Base-by-base conservation (phyloP, 2,888 invertebrate genomes). In the Ptychoptera contaminata region DNA sequence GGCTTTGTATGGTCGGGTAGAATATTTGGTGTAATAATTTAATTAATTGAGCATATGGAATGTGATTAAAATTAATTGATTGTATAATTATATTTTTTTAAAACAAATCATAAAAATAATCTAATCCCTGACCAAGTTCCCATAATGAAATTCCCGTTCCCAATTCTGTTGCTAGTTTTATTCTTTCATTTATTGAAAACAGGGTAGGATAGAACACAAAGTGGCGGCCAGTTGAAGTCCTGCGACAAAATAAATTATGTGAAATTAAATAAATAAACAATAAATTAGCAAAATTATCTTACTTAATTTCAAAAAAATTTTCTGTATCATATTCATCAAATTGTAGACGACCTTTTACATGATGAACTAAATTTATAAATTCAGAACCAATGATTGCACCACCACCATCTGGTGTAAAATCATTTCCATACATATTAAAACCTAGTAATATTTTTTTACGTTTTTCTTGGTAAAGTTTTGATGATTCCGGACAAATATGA, bases 61-160 rank as follows among this genome's bases (percentile, higher is more conserved):
- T 23, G n/a, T n/a, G 23, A 23, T 7, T 23, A 23, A 23, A 23
- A 23, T n/a, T n/a, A 23, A 23, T 23, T 23, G 3, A 23, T 23
- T 7, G 23, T 7, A 23, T 42, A 15, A 45, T 9, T 34, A 32
- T 4, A 14, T 31, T 42, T 37, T 47, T 47, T 73, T 69, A 86
- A 51, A 87, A 70, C 48, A 87, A 69, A 70, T 94, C 93, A 63
- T 91, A 94, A 65, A 94, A 94, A 62, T 88, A 94, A 65, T 91
- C 83, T 14, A 94, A 68, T 16, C 94, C 94, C 67, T 96, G 94
- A 0, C 94, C 94, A n/a, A 93, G 66, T 61, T 96, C 94, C 94
- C 94, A 94, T 55, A 96, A 79, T 0, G 92, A 83, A 38, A 94
- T 70, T 0, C 93, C 92, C 2, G 82, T 82, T 8, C 85, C 83